phyloP scores from a whole-genome alignment of 2,797 vertebrate species.

The Hippocampus kuda region DNA sequence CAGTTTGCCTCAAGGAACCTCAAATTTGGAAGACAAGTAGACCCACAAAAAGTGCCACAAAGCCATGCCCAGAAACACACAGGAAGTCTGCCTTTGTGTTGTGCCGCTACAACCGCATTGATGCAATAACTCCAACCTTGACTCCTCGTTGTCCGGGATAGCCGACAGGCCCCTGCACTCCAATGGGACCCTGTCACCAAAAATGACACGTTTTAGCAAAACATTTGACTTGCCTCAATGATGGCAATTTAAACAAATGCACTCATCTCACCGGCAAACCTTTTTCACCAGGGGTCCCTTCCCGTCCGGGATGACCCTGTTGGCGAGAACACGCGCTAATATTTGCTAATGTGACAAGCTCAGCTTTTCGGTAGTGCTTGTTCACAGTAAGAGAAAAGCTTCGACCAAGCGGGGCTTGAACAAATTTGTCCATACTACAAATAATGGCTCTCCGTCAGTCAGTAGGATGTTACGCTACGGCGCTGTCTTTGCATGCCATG shows the following conservation, averaged over 20 bases:
- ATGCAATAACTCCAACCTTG: conserved; percentile 41
- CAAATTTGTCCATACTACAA: background rate
- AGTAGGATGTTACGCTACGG: background rate
- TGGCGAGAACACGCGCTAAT: conserved; percentile 15
- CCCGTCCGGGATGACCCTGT: conserved; percentile 93
- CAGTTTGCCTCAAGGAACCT: no score
- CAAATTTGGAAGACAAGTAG: no score
- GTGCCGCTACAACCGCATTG: background rate
- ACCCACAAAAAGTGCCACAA: background rate
- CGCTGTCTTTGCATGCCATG: background rate
- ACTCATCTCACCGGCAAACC: conserved; percentile 73
- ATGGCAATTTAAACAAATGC: background rate
- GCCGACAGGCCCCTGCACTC: conserved; percentile 64
- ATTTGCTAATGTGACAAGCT: background rate
- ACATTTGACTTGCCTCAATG: background rate
- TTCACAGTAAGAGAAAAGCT: background rate
- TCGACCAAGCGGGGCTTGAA: background rate
- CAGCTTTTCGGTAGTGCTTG: background rate
- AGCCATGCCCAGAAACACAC: no score
- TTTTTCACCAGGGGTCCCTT: conserved; percentile 91
- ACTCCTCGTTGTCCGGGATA: conserved; percentile 64
- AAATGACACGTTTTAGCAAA: background rate
- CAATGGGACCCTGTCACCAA: conserved; percentile 46
- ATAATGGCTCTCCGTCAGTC: background rate
- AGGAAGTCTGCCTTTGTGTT: background rate